These are phyloP conservation scores for Phorcus lineatus DNA, from an alignment of 2,888 invertebrate species.

Conservation along the genomic window DNA sequence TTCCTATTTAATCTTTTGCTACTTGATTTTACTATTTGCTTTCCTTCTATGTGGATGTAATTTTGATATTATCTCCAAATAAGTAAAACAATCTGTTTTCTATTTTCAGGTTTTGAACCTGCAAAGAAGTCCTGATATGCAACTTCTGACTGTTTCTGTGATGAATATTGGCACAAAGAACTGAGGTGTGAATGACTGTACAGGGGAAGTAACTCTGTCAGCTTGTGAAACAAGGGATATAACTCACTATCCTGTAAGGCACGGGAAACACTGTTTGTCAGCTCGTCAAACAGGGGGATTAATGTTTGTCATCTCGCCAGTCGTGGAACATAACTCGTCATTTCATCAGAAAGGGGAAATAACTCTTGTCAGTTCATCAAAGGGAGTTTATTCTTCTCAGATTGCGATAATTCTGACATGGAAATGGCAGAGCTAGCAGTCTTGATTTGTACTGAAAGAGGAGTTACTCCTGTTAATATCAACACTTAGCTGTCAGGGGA, in stretches of 20 bases:
- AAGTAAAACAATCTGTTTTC: not conserved
- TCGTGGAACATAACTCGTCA: not conserved
- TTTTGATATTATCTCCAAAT: no score
- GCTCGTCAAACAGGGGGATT: not conserved
- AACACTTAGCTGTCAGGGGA: no score
- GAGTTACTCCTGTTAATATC: no score
- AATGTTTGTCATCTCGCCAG: not conserved
- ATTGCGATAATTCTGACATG: no score
- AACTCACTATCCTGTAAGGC: not conserved
- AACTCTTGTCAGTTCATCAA: no score
- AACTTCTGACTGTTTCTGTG: constrained; percentile 3
- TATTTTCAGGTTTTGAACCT: constrained; percentile 28
- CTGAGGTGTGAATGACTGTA: not conserved
- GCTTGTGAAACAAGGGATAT: not conserved
- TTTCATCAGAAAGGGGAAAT: not conserved
- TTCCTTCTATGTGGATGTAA: no score
- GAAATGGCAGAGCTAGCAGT: no score
- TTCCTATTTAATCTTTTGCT: no score
- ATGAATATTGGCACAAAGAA: not conserved
- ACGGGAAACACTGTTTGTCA: not conserved
- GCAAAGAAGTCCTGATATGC: constrained; percentile 32
- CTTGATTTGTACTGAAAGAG: no score
- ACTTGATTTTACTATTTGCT: no score
- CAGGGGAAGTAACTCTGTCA: not conserved
- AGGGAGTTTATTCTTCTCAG: no score